Evolutionary conservation across 2,888 invertebrate species (phyloP).

Genomic region (Caenorhabditis sp.): DNA sequence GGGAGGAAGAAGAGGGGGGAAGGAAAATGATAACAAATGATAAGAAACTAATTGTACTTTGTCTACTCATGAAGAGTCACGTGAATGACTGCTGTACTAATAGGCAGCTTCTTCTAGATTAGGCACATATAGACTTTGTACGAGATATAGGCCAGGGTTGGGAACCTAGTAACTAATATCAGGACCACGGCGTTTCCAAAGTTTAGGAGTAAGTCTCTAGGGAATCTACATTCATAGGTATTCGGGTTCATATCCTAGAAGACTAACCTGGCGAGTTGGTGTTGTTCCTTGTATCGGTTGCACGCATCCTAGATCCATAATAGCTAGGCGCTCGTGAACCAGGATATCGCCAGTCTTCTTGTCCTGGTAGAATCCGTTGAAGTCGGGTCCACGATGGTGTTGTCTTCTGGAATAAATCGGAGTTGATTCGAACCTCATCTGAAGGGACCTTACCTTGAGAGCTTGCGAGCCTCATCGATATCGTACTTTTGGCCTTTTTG

Average conservation of each 20-base stretch:
- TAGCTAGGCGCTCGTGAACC: constrained; percentile 82
- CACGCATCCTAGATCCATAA: constrained; percentile 80
- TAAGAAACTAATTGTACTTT: constrained; percentile 57
- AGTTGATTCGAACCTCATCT: no score
- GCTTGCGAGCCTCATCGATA: constrained; percentile 74
- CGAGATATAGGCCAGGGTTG: not conserved
- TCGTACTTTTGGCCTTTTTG: constrained; percentile 64
- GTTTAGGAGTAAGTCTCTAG: no score
- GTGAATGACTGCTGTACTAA: constrained; percentile 25
- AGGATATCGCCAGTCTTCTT: constrained; percentile 79
- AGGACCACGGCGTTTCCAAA: no score
- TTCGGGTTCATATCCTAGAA: not conserved
- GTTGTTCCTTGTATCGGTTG: constrained; percentile 80
- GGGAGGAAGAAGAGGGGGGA: not conserved
- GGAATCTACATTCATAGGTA: not conserved
- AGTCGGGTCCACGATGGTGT: constrained; percentile 82
- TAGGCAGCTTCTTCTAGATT: not conserved
- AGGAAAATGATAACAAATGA: constrained; percentile 32
- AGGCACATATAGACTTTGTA: not conserved
- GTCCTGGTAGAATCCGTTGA: constrained; percentile 77
- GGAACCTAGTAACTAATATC: no score
- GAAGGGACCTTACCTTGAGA: constrained; percentile 67
- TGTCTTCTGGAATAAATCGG: constrained; percentile 68
- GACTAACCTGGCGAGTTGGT: constrained; percentile 73
- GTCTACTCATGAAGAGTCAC: constrained; percentile 40